These are phyloP conservation scores for Neolamprologus brichardi DNA, from an alignment of 2,113 vertebrate species.

Conservation along the genomic window DNA sequence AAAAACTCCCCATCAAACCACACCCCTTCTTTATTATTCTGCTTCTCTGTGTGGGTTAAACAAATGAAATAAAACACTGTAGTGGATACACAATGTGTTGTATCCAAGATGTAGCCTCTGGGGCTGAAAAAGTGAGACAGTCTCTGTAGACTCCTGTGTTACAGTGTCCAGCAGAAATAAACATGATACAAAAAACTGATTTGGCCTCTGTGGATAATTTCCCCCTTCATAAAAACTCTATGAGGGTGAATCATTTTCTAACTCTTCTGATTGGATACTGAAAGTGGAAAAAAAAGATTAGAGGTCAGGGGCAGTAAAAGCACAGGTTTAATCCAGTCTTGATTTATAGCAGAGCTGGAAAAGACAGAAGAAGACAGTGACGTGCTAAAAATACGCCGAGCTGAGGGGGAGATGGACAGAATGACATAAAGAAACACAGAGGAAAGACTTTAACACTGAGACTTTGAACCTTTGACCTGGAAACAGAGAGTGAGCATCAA, in stretches of 20 bases:
- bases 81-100: not conserved
- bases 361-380: not conserved
- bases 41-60: not conserved
- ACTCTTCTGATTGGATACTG: not conserved
- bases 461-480: not conserved
- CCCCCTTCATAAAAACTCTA: not conserved
- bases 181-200: not conserved
- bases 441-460: not conserved
- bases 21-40: not conserved
- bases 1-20: not conserved
- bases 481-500: not conserved
- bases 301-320: not conserved
- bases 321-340: not conserved
- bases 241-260: not conserved
- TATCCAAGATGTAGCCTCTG: not conserved
- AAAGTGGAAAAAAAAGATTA: not conserved
- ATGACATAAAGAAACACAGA: not conserved
- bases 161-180: not conserved
- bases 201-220: not conserved
- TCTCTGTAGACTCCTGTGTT: not conserved
- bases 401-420: not conserved
- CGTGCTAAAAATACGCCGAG: not conserved
- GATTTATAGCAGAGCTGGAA: not conserved
- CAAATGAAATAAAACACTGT: not conserved
- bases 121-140: not conserved